Conservation (phyloP, 1,140 invertebrate genomes). For the Drosophila pruinosa region DNA sequence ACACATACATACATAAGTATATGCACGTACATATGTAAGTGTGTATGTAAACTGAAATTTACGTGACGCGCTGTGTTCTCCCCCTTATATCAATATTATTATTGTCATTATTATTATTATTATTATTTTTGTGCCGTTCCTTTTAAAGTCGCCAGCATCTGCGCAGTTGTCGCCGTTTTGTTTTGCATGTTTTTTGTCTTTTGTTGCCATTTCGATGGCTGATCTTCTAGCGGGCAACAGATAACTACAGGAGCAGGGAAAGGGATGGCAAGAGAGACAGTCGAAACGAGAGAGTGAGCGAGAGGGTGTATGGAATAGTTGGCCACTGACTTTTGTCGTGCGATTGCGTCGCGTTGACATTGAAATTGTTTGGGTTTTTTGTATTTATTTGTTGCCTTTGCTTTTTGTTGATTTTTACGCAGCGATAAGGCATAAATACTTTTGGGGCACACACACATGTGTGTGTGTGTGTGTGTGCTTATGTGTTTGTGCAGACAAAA, state of each 20-base stretch:
- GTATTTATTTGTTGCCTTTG: conserved; percentile 48
- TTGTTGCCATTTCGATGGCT: conserved; percentile 63
- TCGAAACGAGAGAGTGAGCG: neutral
- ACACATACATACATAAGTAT: neutral
- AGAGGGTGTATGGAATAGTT: conserved; percentile 41
- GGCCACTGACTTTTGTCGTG: conserved; percentile 71
- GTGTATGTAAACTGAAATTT: conserved; percentile 69
- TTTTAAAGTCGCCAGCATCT: conserved; percentile 55
- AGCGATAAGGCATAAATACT: conserved; percentile 75
- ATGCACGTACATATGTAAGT: neutral
- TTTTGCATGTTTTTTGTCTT: conserved; percentile 60
- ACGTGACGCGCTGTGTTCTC: conserved; percentile 42
- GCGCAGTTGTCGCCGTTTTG: conserved; percentile 63
- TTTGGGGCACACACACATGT: conserved; percentile 31
- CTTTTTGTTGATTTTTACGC: conserved; percentile 73
- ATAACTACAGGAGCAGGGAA: conserved; percentile 55
- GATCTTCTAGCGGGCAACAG: conserved; percentile 68
- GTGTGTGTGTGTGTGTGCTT: conserved; percentile 12
- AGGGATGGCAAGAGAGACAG: neutral
- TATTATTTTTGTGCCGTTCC: conserved; percentile 35
- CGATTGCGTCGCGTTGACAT: conserved; percentile 67
- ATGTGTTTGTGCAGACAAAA: conserved; percentile 32
- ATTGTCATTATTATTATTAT: conserved; percentile 44
- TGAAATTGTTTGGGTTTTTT: conserved; percentile 74
- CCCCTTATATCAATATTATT: conserved; percentile 36